These are phyloP conservation scores for Heliconius ismenius DNA, from an alignment of 2,888 invertebrate genomes.

Conservation along the genomic window DNA sequence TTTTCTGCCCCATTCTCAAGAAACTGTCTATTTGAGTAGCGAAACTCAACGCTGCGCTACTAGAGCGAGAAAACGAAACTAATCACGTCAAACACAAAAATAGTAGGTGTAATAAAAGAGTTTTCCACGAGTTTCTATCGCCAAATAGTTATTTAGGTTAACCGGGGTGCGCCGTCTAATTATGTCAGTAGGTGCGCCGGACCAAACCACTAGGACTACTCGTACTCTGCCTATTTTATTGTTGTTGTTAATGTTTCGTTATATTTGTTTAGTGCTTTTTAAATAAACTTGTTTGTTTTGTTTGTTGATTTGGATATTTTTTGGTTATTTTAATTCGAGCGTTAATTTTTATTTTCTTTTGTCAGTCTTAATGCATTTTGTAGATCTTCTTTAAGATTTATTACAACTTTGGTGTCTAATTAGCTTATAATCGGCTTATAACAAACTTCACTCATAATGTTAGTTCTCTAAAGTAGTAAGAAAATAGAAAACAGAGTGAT, in stretches of 20 bases:
- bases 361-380: no score
- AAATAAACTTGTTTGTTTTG: not conserved
- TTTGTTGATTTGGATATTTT: not conserved
- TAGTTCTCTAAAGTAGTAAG: no score
- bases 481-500: no score
- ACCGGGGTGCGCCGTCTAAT: constrained; percentile 31
- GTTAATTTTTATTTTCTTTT: no score
- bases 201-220: constrained; percentile 18
- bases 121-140: constrained; percentile 23
- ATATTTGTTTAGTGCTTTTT: not conserved
- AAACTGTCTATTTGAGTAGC: no score
- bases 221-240: not conserved
- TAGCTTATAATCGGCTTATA: no score
- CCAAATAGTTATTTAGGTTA: constrained; percentile 29
- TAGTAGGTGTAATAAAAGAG: not conserved
- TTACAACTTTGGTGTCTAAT: no score
- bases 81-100: not conserved
- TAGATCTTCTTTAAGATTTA: no score
- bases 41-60: not conserved
- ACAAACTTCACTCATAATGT: no score
- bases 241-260: constrained; percentile 10
- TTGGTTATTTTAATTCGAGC: not conserved
- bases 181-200: constrained; percentile 33
- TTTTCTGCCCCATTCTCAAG: no score
- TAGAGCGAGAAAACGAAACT: no score